Percentiles rank a stretch among this genome's conserved stretches.
phyloP scores from a whole-genome alignment of 2,113 vertebrate genomes.

The Gallinago paraguaiae region DNA sequence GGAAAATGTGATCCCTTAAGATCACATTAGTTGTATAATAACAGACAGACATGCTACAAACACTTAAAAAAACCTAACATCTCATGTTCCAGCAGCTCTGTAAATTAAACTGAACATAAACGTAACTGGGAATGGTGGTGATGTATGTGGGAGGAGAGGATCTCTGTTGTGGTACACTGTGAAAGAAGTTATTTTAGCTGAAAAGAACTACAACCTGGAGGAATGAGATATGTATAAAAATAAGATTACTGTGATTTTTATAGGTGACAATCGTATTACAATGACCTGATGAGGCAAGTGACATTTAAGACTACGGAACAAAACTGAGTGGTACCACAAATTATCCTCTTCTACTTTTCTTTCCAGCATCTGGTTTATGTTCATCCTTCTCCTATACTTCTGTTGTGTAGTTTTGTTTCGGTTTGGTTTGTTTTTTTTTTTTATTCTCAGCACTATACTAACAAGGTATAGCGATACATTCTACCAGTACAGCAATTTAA shows the following conservation, averaged over 20 bases:
- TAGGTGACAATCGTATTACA: accelerated
- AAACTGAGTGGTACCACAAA: background rate
- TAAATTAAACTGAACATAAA: background rate
- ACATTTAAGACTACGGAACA: background rate
- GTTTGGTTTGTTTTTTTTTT: background rate
- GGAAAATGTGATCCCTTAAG: background rate
- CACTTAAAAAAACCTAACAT: background rate
- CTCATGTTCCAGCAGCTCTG: background rate
- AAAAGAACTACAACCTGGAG: background rate
- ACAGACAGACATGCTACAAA: background rate
- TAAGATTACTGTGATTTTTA: background rate
- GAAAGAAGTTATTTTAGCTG: background rate
- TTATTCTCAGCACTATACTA: background rate
- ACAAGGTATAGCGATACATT: background rate
- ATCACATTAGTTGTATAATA: background rate
- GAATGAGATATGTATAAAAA: background rate
- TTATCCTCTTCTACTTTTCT: background rate
- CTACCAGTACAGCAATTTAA: background rate
- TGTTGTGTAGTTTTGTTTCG: background rate
- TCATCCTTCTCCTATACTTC: background rate
- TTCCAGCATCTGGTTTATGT: background rate
- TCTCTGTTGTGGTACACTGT: background rate
- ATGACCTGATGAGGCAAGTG: background rate
- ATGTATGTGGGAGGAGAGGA: background rate
- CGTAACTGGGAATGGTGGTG: background rate